Conservation (phyloP, 2,113 vertebrate genomes). For the Brachirus orientalis region DNA sequence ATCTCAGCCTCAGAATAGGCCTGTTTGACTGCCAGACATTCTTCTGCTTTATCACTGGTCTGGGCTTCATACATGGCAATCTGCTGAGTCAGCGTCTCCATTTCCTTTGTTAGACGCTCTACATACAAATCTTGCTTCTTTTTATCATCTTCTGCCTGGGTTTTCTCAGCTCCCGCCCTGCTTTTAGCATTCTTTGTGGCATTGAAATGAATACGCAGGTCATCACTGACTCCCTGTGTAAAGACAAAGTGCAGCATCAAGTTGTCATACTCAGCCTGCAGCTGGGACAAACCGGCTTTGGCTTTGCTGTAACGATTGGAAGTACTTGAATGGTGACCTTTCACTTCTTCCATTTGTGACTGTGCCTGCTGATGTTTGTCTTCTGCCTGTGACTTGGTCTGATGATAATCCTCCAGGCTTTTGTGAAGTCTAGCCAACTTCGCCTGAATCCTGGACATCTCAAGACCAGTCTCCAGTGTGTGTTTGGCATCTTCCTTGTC, state of each 20-base stretch:
- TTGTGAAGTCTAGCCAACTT: conserved; percentile 82
- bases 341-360: conserved; percentile 76
- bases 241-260: conserved; percentile 82
- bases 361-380: conserved; percentile 67
- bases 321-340: conserved; percentile 49
- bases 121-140: conserved; percentile 91
- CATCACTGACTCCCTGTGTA: conserved; percentile 81
- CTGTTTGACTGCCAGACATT: conserved; percentile 82
- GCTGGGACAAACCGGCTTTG: conserved; percentile 73
- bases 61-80: conserved; percentile 84
- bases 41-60: conserved; percentile 81
- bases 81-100: conserved; percentile 82
- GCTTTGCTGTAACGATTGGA: conserved; percentile 53
- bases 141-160: conserved; percentile 85
- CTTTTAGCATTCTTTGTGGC: conserved; percentile 80
- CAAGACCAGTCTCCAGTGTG: conserved; percentile 72
- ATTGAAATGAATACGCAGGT: conserved; percentile 79
- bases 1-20: conserved; percentile 86
- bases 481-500: conserved; percentile 58
- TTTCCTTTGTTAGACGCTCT: conserved; percentile 82
- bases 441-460: conserved; percentile 84
- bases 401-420: conserved; percentile 78
- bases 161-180: conserved; percentile 82
- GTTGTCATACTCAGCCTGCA: conserved; percentile 84
- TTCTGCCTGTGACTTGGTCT: conserved; percentile 35